Evolutionary conservation across 2,888 invertebrate genomes (phyloP).

Genomic region (Pocota personata): DNA sequence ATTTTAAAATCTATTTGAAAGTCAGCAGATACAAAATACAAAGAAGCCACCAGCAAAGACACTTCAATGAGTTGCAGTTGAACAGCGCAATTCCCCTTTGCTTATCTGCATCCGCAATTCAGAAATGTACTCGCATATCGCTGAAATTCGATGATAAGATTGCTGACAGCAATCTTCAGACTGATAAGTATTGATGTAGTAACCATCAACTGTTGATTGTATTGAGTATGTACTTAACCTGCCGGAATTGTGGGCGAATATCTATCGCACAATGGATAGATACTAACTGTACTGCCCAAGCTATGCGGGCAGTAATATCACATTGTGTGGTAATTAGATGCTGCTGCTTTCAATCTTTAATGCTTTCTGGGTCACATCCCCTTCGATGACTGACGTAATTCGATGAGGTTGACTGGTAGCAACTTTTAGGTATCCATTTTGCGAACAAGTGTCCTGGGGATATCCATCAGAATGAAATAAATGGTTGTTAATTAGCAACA

Average conservation of each 20-base stretch:
- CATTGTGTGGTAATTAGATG: slow-evolving; percentile 14
- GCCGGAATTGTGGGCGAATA: not conserved
- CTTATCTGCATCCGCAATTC: slow-evolving; percentile 43
- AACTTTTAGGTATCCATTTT: slow-evolving; percentile 56
- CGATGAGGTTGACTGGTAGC: slow-evolving; percentile 25
- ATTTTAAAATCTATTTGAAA: slow-evolving; percentile 10
- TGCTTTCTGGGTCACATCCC: slow-evolving; percentile 17
- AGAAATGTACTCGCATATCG: not conserved
- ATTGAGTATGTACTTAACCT: slow-evolving; percentile 12
- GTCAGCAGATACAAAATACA: slow-evolving; percentile 15
- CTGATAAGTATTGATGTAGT: slow-evolving; percentile 39
- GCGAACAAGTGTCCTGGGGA: not conserved
- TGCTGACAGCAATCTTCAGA: slow-evolving; percentile 22
- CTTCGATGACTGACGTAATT: slow-evolving; percentile 24
- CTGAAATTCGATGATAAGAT: slow-evolving; percentile 46
- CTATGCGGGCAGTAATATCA: no score
- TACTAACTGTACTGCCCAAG: no score
- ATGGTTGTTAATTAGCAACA: slow-evolving; percentile 38
- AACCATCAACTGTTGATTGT: not conserved
- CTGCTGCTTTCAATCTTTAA: not conserved
- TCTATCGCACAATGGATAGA: not conserved
- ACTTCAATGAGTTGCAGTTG: slow-evolving; percentile 20
- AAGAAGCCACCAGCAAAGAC: slow-evolving; percentile 55
- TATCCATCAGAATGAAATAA: not conserved
- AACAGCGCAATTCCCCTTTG: slow-evolving; percentile 6